Percentiles rank a stretch among this genome's conserved stretches.
These are phyloP conservation scores for Latrodectus elegans DNA, from an alignment of 2,888 invertebrate genomes.

Conservation along the genomic window DNA sequence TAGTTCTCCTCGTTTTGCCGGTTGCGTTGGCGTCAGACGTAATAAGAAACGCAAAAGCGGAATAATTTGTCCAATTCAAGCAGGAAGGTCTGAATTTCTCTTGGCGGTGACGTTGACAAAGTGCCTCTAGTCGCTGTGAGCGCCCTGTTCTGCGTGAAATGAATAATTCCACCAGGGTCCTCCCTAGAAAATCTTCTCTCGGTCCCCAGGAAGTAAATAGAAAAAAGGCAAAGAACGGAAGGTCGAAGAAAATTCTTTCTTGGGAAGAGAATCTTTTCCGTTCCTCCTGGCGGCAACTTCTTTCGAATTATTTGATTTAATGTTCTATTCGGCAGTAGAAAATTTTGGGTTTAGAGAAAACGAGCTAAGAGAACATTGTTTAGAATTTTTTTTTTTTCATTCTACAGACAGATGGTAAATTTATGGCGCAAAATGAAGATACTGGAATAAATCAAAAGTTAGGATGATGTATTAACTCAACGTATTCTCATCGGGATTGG, in stretches of 20 bases:
- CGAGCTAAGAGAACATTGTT: background rate
- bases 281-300: background rate
- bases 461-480: background rate
- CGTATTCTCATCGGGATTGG: background rate
- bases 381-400: background rate
- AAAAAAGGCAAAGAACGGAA: background rate
- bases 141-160: conserved; percentile 22
- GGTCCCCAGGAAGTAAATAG: background rate
- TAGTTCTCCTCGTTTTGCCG: too few species aligned
- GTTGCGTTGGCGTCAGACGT: background rate
- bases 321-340: conserved; percentile 31
- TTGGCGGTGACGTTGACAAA: conserved; percentile 38
- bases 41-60: conserved; percentile 46
- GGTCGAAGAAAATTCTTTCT: background rate
- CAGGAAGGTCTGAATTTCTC: conserved; percentile 35
- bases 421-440: background rate
- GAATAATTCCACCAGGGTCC: conserved; percentile 31
- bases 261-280: conserved; percentile 11
- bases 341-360: conserved; percentile 18
- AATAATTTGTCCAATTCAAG: conserved; percentile 56
- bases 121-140: conserved; percentile 2
- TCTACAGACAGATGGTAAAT: background rate
- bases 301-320: conserved; percentile 39
- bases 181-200: too few species aligned
- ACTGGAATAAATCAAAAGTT: conserved; percentile 8